A percentile compares a stretch with the other conserved stretches of the same genome.
Conservation (phyloP, 2,888 invertebrate species). For the Acleris holmiana region DNA sequence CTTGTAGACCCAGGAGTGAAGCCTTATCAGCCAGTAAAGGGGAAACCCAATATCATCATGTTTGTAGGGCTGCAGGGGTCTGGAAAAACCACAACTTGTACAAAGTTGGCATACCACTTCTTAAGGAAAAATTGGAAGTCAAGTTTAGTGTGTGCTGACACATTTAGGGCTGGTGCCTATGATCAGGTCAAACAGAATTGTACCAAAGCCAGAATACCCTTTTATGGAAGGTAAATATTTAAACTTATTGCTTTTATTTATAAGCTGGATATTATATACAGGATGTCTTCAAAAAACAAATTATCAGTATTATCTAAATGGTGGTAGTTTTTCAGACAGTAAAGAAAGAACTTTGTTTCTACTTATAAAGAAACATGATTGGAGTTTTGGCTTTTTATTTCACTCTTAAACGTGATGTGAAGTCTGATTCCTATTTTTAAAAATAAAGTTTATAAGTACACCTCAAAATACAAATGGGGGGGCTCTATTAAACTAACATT, state of each 20-base stretch:
- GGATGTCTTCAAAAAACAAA: no score
- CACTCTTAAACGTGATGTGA: no score
- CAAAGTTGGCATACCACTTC: slow-evolving; percentile 99
- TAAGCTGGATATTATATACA: background rate
- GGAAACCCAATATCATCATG: slow-evolving; percentile 98
- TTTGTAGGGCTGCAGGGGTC: slow-evolving; percentile 99
- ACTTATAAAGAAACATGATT: no score
- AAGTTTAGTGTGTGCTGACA: slow-evolving; percentile 99
- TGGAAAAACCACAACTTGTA: slow-evolving; percentile 99
- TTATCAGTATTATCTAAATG: no score
- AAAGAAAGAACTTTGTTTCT: no score
- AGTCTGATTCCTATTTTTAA: no score
- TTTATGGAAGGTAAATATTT: slow-evolving; percentile 94
- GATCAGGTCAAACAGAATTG: slow-evolving; percentile 99
- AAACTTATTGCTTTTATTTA: background rate
- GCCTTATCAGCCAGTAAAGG: slow-evolving; percentile 97
- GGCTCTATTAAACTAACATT: no score
- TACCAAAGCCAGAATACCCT: slow-evolving; percentile 99
- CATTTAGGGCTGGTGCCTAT: slow-evolving; percentile 99
- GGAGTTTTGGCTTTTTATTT: no score
- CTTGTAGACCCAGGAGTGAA: slow-evolving; percentile 99
- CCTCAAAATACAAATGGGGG: no score
- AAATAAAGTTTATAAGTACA: no score
- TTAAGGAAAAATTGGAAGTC: slow-evolving; percentile 99
- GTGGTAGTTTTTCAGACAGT: no score